A percentile compares a stretch with the other conserved stretches of the same genome.
Evolutionary conservation across 1,140 invertebrate species (phyloP).

Genomic region (Macrotrachela quadricornifera): DNA sequence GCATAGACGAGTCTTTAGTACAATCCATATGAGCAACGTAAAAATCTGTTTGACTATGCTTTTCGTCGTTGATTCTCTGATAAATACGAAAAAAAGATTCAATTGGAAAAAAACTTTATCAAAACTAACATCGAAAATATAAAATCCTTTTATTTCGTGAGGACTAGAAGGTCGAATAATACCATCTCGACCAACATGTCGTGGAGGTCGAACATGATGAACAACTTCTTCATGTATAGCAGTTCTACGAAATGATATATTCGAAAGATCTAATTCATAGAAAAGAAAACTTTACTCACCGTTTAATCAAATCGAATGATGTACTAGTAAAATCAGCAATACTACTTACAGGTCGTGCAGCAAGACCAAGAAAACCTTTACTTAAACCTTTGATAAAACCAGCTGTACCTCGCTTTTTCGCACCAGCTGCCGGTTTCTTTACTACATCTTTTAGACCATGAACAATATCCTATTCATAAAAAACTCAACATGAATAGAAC

Average conservation of each 20-base stretch:
- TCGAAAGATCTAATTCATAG: no score
- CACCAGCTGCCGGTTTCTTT: background rate
- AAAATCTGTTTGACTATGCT: no score
- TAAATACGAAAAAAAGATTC: no score
- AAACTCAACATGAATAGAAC: no score
- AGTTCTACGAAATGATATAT: background rate
- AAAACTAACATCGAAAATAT: no score
- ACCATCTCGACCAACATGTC: conserved; percentile 59
- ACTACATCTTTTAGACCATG: background rate
- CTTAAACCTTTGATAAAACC: background rate
- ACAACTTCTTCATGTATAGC: conserved; percentile 5
- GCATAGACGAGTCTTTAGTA: no score
- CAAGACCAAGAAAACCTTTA: conserved; percentile 3
- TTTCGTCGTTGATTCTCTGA: no score
- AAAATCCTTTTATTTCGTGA: no score
- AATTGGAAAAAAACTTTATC: no score
- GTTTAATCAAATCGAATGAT: background rate
- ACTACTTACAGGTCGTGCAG: background rate
- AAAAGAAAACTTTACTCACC: background rate
- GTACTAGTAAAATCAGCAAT: background rate
- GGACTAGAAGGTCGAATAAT: conserved; percentile 49
- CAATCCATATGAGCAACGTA: no score
- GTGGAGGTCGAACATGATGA: conserved; percentile 49
- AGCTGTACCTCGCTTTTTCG: conserved; percentile 21
- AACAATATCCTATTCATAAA: conserved; percentile 34